A percentile compares a stretch with the other conserved stretches of the same genome.
Evolutionary conservation across 2,888 invertebrate genomes (phyloP).

Genomic region (Drosophila kuntzei): DNA sequence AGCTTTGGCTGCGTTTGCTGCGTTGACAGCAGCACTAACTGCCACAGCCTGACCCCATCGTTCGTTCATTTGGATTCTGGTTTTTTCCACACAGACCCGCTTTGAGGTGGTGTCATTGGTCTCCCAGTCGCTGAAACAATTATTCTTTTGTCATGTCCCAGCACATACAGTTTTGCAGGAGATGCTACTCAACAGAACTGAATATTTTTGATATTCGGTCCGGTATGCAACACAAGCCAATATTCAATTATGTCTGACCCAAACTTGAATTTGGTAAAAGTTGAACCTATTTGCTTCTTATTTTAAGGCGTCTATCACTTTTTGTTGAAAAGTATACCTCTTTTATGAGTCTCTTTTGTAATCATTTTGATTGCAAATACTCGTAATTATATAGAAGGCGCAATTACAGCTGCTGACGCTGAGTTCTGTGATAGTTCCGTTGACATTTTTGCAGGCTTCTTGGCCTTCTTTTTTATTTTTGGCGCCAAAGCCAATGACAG

Average conservation of each 20-base stretch:
- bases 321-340: background rate
- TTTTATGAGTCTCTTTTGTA: slow-evolving; percentile 2
- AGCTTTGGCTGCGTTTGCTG: slow-evolving; percentile 20
- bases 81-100: slow-evolving; percentile 26
- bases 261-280: background rate
- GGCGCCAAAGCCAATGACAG: slow-evolving; percentile 43
- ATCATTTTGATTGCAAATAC: slow-evolving; percentile 4
- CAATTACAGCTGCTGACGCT: slow-evolving; percentile 46
- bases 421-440: slow-evolving; percentile 36
- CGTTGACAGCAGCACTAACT: slow-evolving; percentile 29
- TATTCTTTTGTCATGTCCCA: slow-evolving; percentile 44
- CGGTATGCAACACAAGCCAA: background rate
- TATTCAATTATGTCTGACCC: background rate
- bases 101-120: slow-evolving; percentile 31
- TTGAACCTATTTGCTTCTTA: background rate
- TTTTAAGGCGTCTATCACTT: background rate
- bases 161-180: slow-evolving; percentile 14
- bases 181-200: slow-evolving; percentile 12
- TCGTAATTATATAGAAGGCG: slow-evolving; percentile 51
- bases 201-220: slow-evolving; percentile 13
- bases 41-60: slow-evolving; percentile 30
- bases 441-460: slow-evolving; percentile 38
- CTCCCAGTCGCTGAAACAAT: slow-evolving; percentile 40
- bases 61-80: slow-evolving; percentile 45
- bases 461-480: slow-evolving; percentile 4